Conservation (phyloP, 1,140 invertebrate species). For the Varroa destructor region DNA sequence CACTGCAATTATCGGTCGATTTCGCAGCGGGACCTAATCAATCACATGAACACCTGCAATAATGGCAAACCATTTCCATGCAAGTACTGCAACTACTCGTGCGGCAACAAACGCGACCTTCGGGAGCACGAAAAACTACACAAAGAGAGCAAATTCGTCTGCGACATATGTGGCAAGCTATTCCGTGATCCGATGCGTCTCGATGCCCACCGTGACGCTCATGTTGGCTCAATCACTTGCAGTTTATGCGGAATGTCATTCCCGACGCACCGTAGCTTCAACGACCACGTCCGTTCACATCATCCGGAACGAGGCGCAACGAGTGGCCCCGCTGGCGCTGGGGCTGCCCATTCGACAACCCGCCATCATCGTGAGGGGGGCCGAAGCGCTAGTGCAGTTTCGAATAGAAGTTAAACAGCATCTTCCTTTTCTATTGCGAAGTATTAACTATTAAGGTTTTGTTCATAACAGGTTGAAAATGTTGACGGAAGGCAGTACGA, state of each 20-base stretch:
- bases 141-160: constrained; percentile 25
- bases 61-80: constrained; percentile 14
- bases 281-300: constrained; percentile 23
- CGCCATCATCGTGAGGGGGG: constrained; percentile 3
- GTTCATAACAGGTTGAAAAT: too few species aligned
- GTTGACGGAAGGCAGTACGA: too few species aligned
- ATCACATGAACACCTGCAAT: constrained; percentile 27
- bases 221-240: constrained; percentile 26
- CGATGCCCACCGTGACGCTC: constrained; percentile 12
- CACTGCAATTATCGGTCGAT: constrained; percentile 19
- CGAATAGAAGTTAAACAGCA: constrained; percentile 17
- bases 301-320: constrained; percentile 15
- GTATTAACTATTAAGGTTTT: too few species aligned
- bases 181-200: constrained; percentile 17
- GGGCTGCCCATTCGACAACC: too few species aligned
- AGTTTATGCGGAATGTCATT: constrained; percentile 21
- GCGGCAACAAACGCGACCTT: constrained; percentile 13
- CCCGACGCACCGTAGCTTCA: constrained; percentile 25
- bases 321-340: too few species aligned
- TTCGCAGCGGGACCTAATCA: constrained; percentile 24
- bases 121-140: constrained; percentile 24
- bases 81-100: constrained; percentile 26
- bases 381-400: constrained; percentile 21
- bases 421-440: too few species aligned
- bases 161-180: constrained; percentile 10